Base-by-base conservation (phyloP, 2,888 invertebrate species). In the Andrena hattorfiana region DNA sequence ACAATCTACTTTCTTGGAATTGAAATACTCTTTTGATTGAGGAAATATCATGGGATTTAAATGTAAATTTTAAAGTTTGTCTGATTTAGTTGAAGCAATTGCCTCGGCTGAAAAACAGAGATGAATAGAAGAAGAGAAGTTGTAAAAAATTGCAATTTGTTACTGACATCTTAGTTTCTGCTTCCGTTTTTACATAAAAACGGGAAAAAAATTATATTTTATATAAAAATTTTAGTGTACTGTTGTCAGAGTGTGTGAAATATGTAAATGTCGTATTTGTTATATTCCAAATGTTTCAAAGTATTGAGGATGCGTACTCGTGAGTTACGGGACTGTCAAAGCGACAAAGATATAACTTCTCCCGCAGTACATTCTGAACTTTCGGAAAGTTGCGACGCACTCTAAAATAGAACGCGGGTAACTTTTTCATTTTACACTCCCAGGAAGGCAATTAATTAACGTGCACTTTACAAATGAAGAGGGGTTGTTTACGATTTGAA, bases 371-470 rank as follows among this genome's bases (percentile, higher is more conserved):
- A 10, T 2, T 30, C 8, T 5, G 30, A 71, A 62, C 48, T 62
- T 32, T 49, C 10, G 2, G 13, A 20, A 62, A 32, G 71, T 49
- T 71, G 48, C 4, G 1, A 5, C 49, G 23, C 23, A 6, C 20
- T n/a, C 48, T 20, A 49, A 62, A 62, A 62, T 62, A 71, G 49
- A n/a, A 62, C 48, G 4, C n/a, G 62, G 10, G 30, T 6, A 49
- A 49, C 30, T 62, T 71, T 71, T 32, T n/a, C 49, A 71, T 62
- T 49, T 71, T 23, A 35, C 8, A 63, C 20, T 63, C 2, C 1
- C 20, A 32, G 30, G 13, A 62, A 71, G 23, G 20, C n/a, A 71
- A 62, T 71, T 16, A 71, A 62, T 71, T 71, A 49, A 71, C 30
- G 23, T n/a, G 30, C 62, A 62, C 28, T 30, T 71, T 2, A 0